Evolutionary conservation across 2,797 vertebrate genomes (phyloP).

Genomic region (Poeciliopsis presidionis): DNA sequence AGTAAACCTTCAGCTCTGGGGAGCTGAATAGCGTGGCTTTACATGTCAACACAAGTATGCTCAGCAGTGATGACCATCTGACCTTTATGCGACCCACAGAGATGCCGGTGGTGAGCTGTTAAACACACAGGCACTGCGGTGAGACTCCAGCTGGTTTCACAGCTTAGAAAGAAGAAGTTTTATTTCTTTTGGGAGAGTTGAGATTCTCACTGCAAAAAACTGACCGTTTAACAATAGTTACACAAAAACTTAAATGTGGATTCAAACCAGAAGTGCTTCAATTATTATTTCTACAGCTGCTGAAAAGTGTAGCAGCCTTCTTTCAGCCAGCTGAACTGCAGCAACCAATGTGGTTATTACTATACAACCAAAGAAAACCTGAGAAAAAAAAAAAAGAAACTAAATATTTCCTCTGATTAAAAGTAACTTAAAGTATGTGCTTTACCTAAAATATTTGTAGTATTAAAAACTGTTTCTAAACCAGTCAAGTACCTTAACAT

Average conservation of each 20-base stretch:
- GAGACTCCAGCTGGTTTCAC: background rate
- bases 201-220: background rate
- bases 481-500: background rate
- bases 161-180: background rate
- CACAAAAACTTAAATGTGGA: background rate
- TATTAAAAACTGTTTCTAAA: background rate
- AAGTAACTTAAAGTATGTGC: background rate
- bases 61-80: background rate
- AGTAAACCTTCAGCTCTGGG: conserved; percentile 1
- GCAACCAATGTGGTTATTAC: background rate
- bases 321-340: background rate
- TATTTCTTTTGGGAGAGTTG: background rate
- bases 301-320: background rate
- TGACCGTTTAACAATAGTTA: background rate
- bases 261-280: background rate
- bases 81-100: conserved; percentile 9
- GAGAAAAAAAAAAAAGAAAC: no score
- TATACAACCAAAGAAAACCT: background rate
- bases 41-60: conserved; percentile 14
- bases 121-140: background rate
- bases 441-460: background rate
- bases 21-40: background rate
- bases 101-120: conserved; percentile 7
- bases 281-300: background rate
- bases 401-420: background rate